Percentiles rank a stretch among this genome's conserved stretches.
Conservation (phyloP, 2,113 vertebrate species). For the Psittacara wagleri region DNA sequence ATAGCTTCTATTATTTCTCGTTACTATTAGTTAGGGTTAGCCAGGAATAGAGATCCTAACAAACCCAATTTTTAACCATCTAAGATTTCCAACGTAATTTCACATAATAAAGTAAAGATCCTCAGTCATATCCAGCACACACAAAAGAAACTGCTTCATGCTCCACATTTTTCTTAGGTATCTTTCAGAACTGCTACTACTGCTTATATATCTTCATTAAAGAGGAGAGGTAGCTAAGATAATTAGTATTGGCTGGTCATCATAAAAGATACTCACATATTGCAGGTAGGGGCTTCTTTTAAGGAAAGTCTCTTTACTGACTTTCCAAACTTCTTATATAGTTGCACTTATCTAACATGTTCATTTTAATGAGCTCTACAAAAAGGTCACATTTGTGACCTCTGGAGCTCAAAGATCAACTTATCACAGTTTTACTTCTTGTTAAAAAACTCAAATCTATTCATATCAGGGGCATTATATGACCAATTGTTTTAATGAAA, state of each 20-base stretch:
- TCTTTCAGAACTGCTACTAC: background rate
- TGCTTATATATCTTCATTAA: background rate
- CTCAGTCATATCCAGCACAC: background rate
- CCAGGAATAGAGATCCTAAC: background rate
- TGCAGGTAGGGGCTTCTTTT: background rate
- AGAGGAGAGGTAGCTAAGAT: background rate
- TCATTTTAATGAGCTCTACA: conserved; percentile 60
- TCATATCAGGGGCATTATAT: background rate
- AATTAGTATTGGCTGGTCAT: background rate
- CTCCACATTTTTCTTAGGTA: background rate
- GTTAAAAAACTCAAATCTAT: conserved; percentile 37
- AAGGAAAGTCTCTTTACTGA: background rate
- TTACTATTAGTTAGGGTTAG: background rate
- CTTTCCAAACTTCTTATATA: background rate
- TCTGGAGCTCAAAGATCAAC: conserved; percentile 45
- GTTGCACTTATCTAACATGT: background rate
- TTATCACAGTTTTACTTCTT: conserved; percentile 31
- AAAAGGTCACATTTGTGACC: conserved; percentile 37
- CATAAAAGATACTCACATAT: background rate
- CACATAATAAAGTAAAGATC: background rate
- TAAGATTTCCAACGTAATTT: background rate
- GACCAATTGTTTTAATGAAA: conserved; percentile 39
- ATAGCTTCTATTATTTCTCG: background rate
- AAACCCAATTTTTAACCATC: background rate
- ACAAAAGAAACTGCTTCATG: background rate